A percentile compares a stretch with the other conserved stretches of the same genome.
These are phyloP conservation scores for Coregonus sp. DNA, from an alignment of 2,797 vertebrate species.

Conservation along the genomic window DNA sequence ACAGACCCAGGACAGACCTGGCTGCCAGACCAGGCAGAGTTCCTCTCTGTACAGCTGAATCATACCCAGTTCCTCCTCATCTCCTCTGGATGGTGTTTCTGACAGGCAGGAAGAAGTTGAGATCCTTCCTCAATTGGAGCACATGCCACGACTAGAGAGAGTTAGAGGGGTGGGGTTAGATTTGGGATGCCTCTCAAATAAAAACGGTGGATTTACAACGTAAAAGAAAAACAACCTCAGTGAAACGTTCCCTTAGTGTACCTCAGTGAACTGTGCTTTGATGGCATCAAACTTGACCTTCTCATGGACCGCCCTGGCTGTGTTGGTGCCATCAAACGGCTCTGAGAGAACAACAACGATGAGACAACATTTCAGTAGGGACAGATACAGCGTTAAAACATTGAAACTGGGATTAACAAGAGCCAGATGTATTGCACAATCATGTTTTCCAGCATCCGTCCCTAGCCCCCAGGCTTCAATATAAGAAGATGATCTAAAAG, in stretches of 20 bases:
- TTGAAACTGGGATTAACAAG: not conserved
- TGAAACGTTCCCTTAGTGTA: conserved; percentile 55
- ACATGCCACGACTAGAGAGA: conserved; percentile 79
- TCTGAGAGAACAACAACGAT: conserved; percentile 76
- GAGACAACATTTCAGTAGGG: not conserved
- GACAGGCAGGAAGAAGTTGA: conserved; percentile 86
- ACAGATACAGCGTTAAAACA: not conserved
- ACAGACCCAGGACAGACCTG: not conserved
- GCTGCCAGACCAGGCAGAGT: not conserved
- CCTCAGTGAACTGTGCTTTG: conserved; percentile 83
- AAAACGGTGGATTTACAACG: not conserved
- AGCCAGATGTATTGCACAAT: not conserved
- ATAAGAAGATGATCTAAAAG: not conserved
- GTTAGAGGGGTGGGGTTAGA: not conserved
- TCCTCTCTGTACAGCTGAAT: not conserved
- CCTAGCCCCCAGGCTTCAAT: not conserved
- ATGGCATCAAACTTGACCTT: conserved; percentile 89
- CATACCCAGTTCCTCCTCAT: conserved; percentile 48
- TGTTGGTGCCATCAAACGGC: conserved; percentile 93
- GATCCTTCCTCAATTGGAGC: conserved; percentile 81
- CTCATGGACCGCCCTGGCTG: conserved; percentile 93
- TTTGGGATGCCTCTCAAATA: not conserved
- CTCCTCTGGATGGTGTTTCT: conserved; percentile 68
- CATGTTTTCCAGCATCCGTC: too few relatives aligned
- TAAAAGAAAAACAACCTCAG: not conserved